Evolutionary conservation across 2,113 vertebrate species (phyloP), one percentile per base, ranked within the genome.

Genomic region (Copsychus sechellarum): DNA sequence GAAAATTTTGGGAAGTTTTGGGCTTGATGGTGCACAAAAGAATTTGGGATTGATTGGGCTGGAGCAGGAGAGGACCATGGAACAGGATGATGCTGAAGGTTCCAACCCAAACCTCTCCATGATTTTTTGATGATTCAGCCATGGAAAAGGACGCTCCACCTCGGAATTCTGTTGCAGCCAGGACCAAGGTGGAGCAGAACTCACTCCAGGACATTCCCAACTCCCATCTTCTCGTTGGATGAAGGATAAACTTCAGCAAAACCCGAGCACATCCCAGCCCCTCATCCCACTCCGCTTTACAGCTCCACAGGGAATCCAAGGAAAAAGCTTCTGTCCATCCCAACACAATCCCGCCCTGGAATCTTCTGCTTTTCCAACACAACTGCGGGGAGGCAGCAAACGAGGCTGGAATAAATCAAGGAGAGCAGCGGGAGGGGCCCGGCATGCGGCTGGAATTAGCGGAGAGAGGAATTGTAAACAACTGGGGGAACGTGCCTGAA

Each of bases 401-500:
- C 6, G 48, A 65, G 60, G 60, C 77, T 86, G 96, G 84, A 89
- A 89, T 66, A 70, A 88, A 95, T 66, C 70, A 42, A 2, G 82
- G 66, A 51, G 76, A 67, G 60, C 92, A 70, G 96, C 77, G 7
- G 95, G 95, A 94, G 87, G 58, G 81, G 81, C 53, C 38, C 7
- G 25, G 69, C 89, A 14, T 66, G 89, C 62, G 48, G 91, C 92
- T 91, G 62, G 72, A 73, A 81, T 86, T 58, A 74, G 60, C 3
- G 24, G 14, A 14, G 86, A 66, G 72, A 21, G 28, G 79, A 74
- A 95, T 74, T 81, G 95, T 43, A 96, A 96, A 91, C 93, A 94
- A 70, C 86, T 17, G 69, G 65, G 69, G 60, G 74, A 95, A 95
- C 72, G 93, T 70, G 95, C 93, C 93, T 96, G 66, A 53, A 93